Evolutionary conservation across 2,797 vertebrate species (phyloP).

Genomic region (Catostomus latipinnis): DNA sequence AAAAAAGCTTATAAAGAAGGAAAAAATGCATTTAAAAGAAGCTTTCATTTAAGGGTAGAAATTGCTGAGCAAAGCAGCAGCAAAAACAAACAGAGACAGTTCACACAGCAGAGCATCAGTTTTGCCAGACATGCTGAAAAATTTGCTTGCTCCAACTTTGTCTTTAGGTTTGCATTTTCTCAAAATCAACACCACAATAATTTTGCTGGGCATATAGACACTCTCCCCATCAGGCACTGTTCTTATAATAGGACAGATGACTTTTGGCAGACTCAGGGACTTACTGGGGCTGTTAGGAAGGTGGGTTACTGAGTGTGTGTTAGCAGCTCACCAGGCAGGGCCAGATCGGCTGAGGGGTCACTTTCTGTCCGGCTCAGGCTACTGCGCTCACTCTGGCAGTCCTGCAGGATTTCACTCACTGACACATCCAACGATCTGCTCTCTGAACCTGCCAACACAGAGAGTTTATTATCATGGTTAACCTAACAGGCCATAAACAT

Average conservation of each 20-base stretch:
- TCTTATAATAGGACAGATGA: background rate
- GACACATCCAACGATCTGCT: conserved; percentile 77
- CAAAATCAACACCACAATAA: conserved; percentile 16
- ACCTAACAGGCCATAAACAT: background rate
- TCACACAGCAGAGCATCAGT: conserved; percentile 66
- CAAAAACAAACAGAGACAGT: conserved; percentile 60
- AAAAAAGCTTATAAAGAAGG: background rate
- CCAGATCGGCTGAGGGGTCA: conserved; percentile 83
- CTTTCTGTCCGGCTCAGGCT: conserved; percentile 80
- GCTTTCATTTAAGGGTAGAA: background rate
- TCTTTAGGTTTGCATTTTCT: conserved; percentile 37
- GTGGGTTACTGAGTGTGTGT: background rate
- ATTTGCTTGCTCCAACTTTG: conserved; percentile 22
- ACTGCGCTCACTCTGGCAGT: conserved; percentile 84
- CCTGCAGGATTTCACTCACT: conserved; percentile 86
- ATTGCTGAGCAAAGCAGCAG: background rate
- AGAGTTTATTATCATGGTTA: background rate
- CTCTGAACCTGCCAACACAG: conserved; percentile 69
- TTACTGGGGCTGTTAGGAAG: background rate
- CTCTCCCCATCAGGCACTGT: too few relatives aligned
- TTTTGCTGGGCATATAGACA: background rate
- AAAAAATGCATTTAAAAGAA: conserved; percentile 3
- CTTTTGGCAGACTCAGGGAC: background rate
- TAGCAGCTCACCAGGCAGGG: conserved; percentile 84
- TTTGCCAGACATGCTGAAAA: conserved; percentile 43